Evolutionary conservation across 2,888 invertebrate genomes (phyloP), one percentile per base, ranked within the genome.

Genomic region (Lobophora halterata): DNA sequence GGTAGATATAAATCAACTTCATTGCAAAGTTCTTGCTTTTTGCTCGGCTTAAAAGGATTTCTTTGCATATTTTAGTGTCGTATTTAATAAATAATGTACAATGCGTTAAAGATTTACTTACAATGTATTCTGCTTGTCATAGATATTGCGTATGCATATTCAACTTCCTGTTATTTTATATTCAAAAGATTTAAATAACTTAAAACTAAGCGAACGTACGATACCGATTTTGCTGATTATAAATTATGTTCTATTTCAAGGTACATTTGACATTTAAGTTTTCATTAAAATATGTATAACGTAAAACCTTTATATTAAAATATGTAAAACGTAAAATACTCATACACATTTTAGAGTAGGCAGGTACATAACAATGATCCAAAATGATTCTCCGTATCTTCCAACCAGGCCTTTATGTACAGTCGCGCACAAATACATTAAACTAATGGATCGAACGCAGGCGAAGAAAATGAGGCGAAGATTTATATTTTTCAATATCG

Each of bases 401-500:
- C n/a, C 3, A 11, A 20, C 11, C 24, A 18, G 7, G 25, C 18
- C 13, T 18, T 26, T 31, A 36, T 31, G 42, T 44, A 44, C 37
- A 43, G 37, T 38, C 26, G 18, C 37, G 29, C 21, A 59, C 52
- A 62, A 64, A 62, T 58, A 54, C 48, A 50, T 53, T 35, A 44
- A 44, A 51, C 68, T 78, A 79, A 79, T 79, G 77, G 72, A 71
- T 60, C 63, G 65, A 49, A 55, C 53, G 56, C 61, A 65, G 81
- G 79, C 74, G 77, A 71, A 69, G 74, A n/a, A n/a, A n/a, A n/a
- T 65, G 61, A 56, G 54, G 44, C 47, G 55, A 71, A 81, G 82
- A 85, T 86, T 86, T 86, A 86, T 86, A 75, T 80, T 69, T 76
- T 79, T 66, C 73, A 77, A 79, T 74, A 71, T 69, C 58, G 65